These are phyloP conservation scores for Troglohyphantes excavatus DNA, from an alignment of 2,888 invertebrate genomes.

Conservation along the genomic window DNA sequence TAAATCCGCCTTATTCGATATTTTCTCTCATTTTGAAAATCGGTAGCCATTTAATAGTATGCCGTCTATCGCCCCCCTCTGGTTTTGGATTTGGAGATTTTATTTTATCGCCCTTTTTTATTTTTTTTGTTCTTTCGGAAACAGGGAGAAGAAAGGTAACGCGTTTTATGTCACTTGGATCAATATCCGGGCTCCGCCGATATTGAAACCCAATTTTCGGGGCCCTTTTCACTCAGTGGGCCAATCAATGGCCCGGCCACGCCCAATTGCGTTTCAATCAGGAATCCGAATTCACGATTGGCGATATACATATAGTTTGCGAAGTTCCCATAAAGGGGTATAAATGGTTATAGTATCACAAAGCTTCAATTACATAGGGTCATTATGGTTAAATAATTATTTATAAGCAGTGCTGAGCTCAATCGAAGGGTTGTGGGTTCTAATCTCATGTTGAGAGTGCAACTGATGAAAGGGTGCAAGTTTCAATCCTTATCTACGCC, in stretches of 20 bases:
- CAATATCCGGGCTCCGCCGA: constrained; percentile 43
- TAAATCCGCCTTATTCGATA: constrained; percentile 53
- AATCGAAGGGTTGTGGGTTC: too few species aligned
- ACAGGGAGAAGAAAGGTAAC: constrained; percentile 22
- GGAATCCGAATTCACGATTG: not conserved
- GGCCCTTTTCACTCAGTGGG: constrained; percentile 45
- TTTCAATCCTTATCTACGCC: too few species aligned
- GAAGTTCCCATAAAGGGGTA: too few species aligned
- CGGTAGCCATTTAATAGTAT: constrained; percentile 58
- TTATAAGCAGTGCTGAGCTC: too few species aligned
- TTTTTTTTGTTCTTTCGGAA: not conserved
- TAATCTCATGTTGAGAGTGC: too few species aligned
- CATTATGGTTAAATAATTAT: too few species aligned
- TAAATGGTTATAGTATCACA: too few species aligned
- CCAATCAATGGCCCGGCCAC: constrained; percentile 50
- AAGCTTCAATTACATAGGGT: too few species aligned
- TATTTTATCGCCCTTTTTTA: constrained; percentile 27
- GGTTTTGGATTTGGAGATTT: constrained; percentile 20
- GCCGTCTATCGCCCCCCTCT: constrained; percentile 6
- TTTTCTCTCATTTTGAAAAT: constrained; percentile 56
- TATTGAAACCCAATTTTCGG: constrained; percentile 66
- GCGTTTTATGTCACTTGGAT: constrained; percentile 66
- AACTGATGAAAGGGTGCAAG: too few species aligned
- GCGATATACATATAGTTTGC: not conserved
- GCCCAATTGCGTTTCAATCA: constrained; percentile 39